phyloP scores from a whole-genome alignment of 2,797 vertebrate species.

The Valencia hispanica region DNA sequence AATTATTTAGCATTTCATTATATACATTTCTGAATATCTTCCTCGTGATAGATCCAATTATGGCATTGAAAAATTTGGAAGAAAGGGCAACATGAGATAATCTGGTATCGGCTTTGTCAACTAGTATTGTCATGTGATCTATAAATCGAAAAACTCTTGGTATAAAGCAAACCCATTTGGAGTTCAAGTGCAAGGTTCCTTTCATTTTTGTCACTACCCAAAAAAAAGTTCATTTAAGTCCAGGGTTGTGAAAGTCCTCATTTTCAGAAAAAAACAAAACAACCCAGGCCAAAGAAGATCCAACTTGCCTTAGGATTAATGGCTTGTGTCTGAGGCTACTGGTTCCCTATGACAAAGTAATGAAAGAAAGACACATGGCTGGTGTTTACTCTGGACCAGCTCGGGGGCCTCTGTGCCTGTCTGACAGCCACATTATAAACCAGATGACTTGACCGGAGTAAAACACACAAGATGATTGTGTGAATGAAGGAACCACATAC shows the following conservation, averaged over 20 bases:
- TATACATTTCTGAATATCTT: too few relatives aligned
- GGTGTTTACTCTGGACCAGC: constrained; percentile 67
- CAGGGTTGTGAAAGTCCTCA: constrained; percentile 14
- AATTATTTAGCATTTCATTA: too few relatives aligned
- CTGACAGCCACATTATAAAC: constrained; percentile 78
- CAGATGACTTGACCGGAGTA: constrained; percentile 66
- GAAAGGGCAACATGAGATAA: constrained; percentile 29
- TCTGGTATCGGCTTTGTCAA: constrained; percentile 45
- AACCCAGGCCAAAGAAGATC: constrained; percentile 16
- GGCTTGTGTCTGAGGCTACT: constrained; percentile 71
- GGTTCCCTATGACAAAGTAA: constrained; percentile 80
- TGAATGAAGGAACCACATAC: constrained; percentile 36
- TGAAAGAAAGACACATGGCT: constrained; percentile 78
- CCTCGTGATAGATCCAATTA: constrained; percentile 49
- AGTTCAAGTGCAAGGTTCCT: not conserved
- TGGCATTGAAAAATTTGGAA: constrained; percentile 62
- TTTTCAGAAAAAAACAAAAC: constrained; percentile 27
- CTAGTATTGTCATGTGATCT: constrained; percentile 23
- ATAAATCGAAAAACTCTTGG: constrained; percentile 1
- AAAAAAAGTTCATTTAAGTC: constrained; percentile 11
- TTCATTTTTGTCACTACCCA: not conserved
- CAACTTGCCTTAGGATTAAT: constrained; percentile 48
- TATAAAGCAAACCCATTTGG: constrained; percentile 9
- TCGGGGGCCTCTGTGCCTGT: constrained; percentile 64
- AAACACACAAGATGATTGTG: constrained; percentile 65